Evolutionary conservation across 1,140 invertebrate species (phyloP).

Genomic region (Micrasema minimum): DNA sequence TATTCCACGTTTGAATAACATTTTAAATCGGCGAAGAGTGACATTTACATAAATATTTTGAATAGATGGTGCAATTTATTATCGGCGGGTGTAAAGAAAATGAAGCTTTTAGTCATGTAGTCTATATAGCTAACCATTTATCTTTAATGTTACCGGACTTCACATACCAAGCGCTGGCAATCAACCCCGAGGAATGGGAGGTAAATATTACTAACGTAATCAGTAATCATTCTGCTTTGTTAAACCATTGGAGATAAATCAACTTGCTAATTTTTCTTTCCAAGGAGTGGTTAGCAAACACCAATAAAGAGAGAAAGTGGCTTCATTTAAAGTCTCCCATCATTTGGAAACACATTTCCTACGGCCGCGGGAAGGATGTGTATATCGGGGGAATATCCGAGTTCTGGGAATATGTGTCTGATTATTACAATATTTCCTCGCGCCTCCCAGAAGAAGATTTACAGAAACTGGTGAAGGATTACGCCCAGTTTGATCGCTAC

Average conservation of each 20-base stretch:
- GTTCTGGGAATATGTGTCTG: slow-evolving; percentile 68
- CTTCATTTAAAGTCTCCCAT: slow-evolving; percentile 62
- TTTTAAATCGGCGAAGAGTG: background rate
- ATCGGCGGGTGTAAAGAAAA: slow-evolving; percentile 62
- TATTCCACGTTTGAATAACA: too few relatives aligned
- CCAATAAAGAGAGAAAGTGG: slow-evolving; percentile 66
- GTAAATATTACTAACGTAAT: too few relatives aligned
- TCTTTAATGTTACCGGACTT: slow-evolving; percentile 60
- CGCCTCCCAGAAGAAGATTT: slow-evolving; percentile 60
- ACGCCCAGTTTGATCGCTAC: slow-evolving; percentile 55
- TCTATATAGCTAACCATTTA: slow-evolving; percentile 60
- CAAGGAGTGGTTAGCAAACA: slow-evolving; percentile 61
- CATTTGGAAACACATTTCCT: slow-evolving; percentile 66
- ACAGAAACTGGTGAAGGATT: slow-evolving; percentile 58
- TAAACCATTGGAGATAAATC: background rate
- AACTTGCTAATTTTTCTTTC: slow-evolving; percentile 26
- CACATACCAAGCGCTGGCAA: slow-evolving; percentile 59
- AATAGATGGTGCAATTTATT: slow-evolving; percentile 58
- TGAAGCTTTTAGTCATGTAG: slow-evolving; percentile 58
- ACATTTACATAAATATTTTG: slow-evolving; percentile 33
- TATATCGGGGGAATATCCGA: slow-evolving; percentile 66
- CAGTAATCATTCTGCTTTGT: too few relatives aligned
- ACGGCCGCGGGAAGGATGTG: slow-evolving; percentile 62
- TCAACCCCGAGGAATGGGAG: slow-evolving; percentile 61
- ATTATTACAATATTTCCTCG: slow-evolving; percentile 67